These are phyloP conservation scores for Archegozetes longisetosus DNA, from an alignment of 1,140 invertebrate species.

Conservation along the genomic window DNA sequence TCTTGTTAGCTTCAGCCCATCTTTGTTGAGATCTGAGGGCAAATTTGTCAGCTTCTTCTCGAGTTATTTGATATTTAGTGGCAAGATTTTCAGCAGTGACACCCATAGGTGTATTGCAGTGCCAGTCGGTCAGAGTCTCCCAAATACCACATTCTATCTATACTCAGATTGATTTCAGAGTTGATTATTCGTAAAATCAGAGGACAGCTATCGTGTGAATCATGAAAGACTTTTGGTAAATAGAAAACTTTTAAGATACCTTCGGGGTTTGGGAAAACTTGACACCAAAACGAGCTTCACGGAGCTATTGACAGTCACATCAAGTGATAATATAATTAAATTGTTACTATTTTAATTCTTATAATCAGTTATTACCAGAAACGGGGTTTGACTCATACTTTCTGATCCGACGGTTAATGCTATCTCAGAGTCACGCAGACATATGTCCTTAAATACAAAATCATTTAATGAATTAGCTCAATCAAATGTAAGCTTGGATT, in stretches of 20 bases:
- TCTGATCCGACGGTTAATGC: conserved; percentile 81
- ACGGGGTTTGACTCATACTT: conserved; percentile 91
- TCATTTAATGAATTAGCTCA: conserved; percentile 12
- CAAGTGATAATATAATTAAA: too few relatives aligned
- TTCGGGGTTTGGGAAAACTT: conserved; percentile 51
- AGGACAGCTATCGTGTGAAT: too few relatives aligned
- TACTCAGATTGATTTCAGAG: too few relatives aligned
- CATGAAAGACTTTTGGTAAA: not conserved
- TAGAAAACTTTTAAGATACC: conserved; percentile 1
- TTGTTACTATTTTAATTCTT: too few relatives aligned
- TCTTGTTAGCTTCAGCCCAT: conserved; percentile 63
- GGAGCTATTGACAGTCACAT: conserved; percentile 16
- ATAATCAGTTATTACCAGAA: conserved; percentile 45
- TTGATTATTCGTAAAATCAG: too few relatives aligned
- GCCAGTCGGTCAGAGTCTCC: conserved; percentile 72
- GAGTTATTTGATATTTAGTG: conserved; percentile 65
- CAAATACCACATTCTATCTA: conserved; percentile 82
- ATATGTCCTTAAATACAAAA: conserved; percentile 55
- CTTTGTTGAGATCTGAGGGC: conserved; percentile 52
- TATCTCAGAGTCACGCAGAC: conserved; percentile 65
- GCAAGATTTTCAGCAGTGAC: conserved; percentile 94
- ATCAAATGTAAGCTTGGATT: too few relatives aligned
- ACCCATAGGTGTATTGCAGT: conserved; percentile 87
- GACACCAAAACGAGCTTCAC: conserved; percentile 80
- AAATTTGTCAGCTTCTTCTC: conserved; percentile 75